A percentile compares a stretch with the other conserved stretches of the same genome.
phyloP scores from a whole-genome alignment of 2,888 invertebrate species.

The Cecidostiba fungosa region DNA sequence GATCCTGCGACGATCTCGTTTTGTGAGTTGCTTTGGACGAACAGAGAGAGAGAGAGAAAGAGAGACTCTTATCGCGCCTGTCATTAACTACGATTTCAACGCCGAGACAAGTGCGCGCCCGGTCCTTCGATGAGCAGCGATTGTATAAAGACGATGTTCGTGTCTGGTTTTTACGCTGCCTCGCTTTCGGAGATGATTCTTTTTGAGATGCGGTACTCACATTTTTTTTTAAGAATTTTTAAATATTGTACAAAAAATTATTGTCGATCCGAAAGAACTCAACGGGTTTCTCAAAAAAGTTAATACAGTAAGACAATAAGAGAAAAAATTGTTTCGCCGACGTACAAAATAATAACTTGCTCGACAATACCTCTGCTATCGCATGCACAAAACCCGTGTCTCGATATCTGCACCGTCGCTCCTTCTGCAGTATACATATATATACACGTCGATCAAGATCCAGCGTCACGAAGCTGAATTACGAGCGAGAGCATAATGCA shows the following conservation, averaged over 20 bases:
- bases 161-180: not conserved
- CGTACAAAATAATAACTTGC: not conserved
- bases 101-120: slow-evolving; percentile 16
- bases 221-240: too few relatives aligned
- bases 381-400: not conserved
- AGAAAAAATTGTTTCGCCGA: not conserved
- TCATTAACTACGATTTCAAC: slow-evolving; percentile 27
- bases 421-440: not conserved
- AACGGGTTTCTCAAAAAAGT: too few relatives aligned
- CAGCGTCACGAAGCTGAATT: slow-evolving; percentile 22
- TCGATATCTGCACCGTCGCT: not conserved
- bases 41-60: too few relatives aligned
- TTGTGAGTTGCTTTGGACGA: not conserved
- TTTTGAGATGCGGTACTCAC: not conserved
- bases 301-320: too few relatives aligned
- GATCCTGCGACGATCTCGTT: not conserved
- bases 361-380: not conserved
- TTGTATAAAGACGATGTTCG: slow-evolving; percentile 10
- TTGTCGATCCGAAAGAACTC: too few relatives aligned
- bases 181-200: not conserved
- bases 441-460: slow-evolving; percentile 55
- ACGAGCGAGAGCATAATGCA: slow-evolving; percentile 9
- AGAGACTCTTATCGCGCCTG: slow-evolving; percentile 23
- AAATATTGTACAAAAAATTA: too few relatives aligned
- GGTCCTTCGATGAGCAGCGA: slow-evolving; percentile 1